Percentiles rank a stretch among this genome's conserved stretches.
phyloP scores from a whole-genome alignment of 2,888 invertebrate genomes.

The Mystacides longicornis region DNA sequence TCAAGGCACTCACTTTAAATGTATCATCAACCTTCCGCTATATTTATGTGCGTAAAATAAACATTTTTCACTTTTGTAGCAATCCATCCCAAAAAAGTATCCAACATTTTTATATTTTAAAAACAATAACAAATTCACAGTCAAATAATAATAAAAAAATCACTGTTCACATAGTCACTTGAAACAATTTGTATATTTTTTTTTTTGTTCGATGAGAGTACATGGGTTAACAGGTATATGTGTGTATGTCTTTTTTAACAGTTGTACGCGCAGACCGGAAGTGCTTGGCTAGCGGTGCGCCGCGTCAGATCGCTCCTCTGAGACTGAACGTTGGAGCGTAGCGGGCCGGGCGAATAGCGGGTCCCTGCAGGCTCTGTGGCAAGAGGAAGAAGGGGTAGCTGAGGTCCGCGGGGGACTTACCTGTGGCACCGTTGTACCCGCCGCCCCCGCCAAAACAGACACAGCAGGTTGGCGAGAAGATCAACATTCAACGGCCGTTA shows the following conservation, averaged over 20 bases:
- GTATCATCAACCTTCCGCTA: slow-evolving; percentile 3
- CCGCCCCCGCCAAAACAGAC: slow-evolving; percentile 20
- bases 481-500: slow-evolving; percentile 32
- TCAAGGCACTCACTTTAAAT: not conserved
- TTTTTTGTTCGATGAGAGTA: not conserved
- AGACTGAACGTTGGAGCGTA: slow-evolving; percentile 35
- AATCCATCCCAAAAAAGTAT: slow-evolving; percentile 1
- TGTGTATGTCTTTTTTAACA: slow-evolving; percentile 4
- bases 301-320: slow-evolving; percentile 40
- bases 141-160: not conserved
- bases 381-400: slow-evolving; percentile 1
- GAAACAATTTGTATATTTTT: not conserved
- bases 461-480: slow-evolving; percentile 37
- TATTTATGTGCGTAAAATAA: not conserved
- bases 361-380: slow-evolving; percentile 31
- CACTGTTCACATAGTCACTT: slow-evolving; percentile 7
- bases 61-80: not conserved
- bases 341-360: slow-evolving; percentile 31
- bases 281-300: slow-evolving; percentile 31
- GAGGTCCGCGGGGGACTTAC: slow-evolving; percentile 7
- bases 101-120: slow-evolving; percentile 14
- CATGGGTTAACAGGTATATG: slow-evolving; percentile 5
- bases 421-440: slow-evolving; percentile 19
- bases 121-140: not conserved
- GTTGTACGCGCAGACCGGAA: slow-evolving; percentile 10